Base-by-base conservation (phyloP, 2,888 invertebrate genomes). In the Acleris cristana region DNA sequence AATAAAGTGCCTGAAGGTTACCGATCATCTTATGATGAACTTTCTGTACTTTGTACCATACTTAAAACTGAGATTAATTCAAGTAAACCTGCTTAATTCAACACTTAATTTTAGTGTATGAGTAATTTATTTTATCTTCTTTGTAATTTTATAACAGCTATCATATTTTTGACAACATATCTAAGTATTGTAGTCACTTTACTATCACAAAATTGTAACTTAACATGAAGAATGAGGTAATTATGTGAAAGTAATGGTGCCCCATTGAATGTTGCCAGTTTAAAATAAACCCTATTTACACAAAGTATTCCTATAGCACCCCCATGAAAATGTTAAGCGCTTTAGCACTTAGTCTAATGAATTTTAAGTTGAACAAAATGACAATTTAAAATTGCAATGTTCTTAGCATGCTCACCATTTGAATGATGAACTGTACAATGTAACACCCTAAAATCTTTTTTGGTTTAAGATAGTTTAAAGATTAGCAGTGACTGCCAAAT, bases 31-130 rank as follows among this genome's bases (percentile, higher is more conserved):
- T 40, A 21, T 19, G 48, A n/a, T 48, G 12, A 58, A 58, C 26
- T 18, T 14, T 10, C 8, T 34, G 56, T 57, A 66, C 61, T 61
- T 62, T 66, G 61, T 40, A 61, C 59, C 19, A 4, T 34, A 26
- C 14, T 56, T 44, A n/a, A 58, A 18, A 4, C 48, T 44, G 12
- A 40, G 19, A 56, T 44, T 34, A 5, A 8, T 2, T 6, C 34
- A 40, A 12, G 40, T 14, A 40, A 40, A 14, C 14, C 16, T 48
- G 16, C 4, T 48, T 48, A 48, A 18, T 2, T 48, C 2, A 48
- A 12, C 4, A 14, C 48, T 26, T 44, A 44, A 16, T 48, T 58
- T 58, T 18, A 23, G 23, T 26, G 14, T 48, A 12, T 58, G 48
- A 48, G 58, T 58, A 58, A 48, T 48, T n/a, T 48, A 5, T 23